phyloP scores from a whole-genome alignment of 2,113 vertebrate species.

The Vireo altiloquus region DNA sequence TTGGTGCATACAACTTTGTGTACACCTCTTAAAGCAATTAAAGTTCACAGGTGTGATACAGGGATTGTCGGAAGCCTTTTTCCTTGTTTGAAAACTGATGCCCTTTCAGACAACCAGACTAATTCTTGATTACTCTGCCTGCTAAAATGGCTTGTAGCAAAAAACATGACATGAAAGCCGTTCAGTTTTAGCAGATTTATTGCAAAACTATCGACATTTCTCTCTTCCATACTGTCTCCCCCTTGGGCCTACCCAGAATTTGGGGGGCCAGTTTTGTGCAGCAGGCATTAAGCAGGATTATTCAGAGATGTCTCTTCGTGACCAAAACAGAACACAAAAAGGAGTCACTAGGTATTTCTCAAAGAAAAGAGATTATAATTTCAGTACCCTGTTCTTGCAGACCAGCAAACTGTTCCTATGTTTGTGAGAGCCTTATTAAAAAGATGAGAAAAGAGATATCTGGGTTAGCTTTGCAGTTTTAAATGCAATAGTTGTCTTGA shows the following conservation, averaged over 20 bases:
- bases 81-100: background rate
- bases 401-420: background rate
- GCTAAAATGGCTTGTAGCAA: background rate
- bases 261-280: background rate
- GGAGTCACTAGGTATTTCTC: background rate
- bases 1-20: background rate
- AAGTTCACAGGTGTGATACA: background rate
- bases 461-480: background rate
- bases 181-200: background rate
- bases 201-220: background rate
- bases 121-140: background rate
- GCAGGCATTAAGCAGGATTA: background rate
- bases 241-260: background rate
- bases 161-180: background rate
- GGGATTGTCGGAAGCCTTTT: background rate
- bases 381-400: background rate
- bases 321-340: background rate
- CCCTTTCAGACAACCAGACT: background rate
- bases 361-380: background rate
- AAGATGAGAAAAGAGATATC: background rate
- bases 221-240: background rate
- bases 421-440: background rate
- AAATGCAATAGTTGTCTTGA: conserved; percentile 9
- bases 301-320: background rate
- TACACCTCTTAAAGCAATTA: background rate